These are phyloP conservation scores for Antheraea yamamai DNA, from an alignment of 2,888 invertebrate genomes.

Conservation along the genomic window DNA sequence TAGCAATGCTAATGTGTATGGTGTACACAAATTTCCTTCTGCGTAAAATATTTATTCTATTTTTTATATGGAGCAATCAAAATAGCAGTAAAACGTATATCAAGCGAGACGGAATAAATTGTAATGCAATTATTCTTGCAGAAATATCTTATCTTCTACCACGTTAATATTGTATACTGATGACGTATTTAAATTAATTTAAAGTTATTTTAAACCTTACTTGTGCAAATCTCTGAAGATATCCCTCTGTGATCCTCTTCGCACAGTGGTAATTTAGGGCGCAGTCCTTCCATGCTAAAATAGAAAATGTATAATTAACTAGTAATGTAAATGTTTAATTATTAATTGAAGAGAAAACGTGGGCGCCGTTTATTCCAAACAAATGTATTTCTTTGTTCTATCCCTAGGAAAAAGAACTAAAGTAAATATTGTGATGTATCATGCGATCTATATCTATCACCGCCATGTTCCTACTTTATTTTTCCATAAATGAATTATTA, in stretches of 20 bases:
- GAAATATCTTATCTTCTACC: not conserved
- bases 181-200: not conserved
- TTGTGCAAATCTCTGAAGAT: slow-evolving; percentile 81
- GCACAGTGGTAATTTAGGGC: slow-evolving; percentile 81
- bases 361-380: too few species aligned
- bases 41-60: too few species aligned
- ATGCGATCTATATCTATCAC: too few species aligned
- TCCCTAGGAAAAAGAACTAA: too few species aligned
- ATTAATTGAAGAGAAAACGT: not conserved
- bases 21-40: too few species aligned
- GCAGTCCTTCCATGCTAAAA: slow-evolving; percentile 85
- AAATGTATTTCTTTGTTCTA: too few species aligned
- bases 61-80: too few species aligned
- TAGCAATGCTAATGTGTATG: too few species aligned
- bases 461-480: too few species aligned
- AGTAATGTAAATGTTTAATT: not conserved
- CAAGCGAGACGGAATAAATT: not conserved
- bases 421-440: too few species aligned
- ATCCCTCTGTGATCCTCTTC: slow-evolving; percentile 80
- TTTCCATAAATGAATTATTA: too few species aligned
- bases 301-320: slow-evolving; percentile 14
- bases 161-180: not conserved
- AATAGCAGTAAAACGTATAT: too few species aligned
- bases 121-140: not conserved
- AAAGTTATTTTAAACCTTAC: slow-evolving; percentile 53